phyloP scores from a whole-genome alignment of 2,888 invertebrate species.

The Drosophila infuscata region DNA sequence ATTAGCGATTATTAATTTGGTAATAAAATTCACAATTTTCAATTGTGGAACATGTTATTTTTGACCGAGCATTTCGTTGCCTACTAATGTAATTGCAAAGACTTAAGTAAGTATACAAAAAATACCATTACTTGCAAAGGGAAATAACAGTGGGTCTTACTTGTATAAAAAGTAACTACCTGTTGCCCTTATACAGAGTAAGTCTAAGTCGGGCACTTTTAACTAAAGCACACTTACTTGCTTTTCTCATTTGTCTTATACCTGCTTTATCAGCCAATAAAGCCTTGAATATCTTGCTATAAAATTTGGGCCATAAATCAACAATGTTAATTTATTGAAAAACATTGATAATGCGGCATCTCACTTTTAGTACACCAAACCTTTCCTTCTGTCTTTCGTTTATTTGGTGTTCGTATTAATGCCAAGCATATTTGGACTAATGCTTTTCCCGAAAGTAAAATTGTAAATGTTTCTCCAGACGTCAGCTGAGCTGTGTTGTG shows the following conservation, averaged over 20 bases:
- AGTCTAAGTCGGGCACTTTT: not conserved
- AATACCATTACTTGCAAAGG: too few species aligned
- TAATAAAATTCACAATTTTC: too few species aligned
- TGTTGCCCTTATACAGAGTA: not conserved
- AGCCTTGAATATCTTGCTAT: constrained; percentile 53
- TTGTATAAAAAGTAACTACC: not conserved
- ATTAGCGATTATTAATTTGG: too few species aligned
- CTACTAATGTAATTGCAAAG: too few species aligned
- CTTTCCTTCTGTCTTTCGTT: constrained; percentile 15
- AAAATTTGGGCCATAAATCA: constrained; percentile 69
- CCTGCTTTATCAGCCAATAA: constrained; percentile 63
- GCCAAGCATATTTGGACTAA: constrained; percentile 40
- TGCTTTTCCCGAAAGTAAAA: constrained; percentile 31
- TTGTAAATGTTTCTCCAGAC: constrained; percentile 21
- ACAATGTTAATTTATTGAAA: constrained; percentile 63
- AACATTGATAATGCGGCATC: constrained; percentile 55
- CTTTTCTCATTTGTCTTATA: constrained; percentile 29
- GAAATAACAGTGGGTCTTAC: too few species aligned
- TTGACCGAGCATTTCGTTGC: too few species aligned
- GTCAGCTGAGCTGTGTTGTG: constrained; percentile 24
- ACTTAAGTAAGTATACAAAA: too few species aligned
- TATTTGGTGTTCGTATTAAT: constrained; percentile 17
- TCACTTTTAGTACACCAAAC: not conserved
- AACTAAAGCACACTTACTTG: not conserved
- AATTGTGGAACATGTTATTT: too few species aligned